Conservation (phyloP, 2,888 invertebrate species). For the Hedychridium roseum region DNA sequence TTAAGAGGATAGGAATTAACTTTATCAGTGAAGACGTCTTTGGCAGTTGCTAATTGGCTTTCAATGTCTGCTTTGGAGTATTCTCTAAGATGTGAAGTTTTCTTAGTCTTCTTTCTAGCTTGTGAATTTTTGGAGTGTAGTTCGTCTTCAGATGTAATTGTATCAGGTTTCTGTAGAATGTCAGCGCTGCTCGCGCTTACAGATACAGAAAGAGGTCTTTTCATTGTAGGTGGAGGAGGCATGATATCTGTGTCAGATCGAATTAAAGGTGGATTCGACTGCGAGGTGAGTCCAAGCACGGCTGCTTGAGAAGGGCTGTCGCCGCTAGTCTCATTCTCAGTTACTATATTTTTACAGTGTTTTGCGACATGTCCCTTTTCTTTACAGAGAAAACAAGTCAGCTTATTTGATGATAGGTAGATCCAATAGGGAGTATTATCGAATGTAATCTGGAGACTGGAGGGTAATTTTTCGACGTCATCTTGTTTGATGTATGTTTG, state of each 20-base stretch:
- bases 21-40: neutral
- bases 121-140: too few relatives aligned
- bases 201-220: neutral
- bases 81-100: too few relatives aligned
- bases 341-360: conserved; percentile 6
- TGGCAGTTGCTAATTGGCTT: too few relatives aligned
- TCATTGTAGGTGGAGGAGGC: neutral
- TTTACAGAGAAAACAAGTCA: conserved; percentile 14
- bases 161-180: neutral
- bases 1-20: neutral
- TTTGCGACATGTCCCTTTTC: conserved; percentile 15
- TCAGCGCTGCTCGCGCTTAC: neutral
- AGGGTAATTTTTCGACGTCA: conserved; percentile 9
- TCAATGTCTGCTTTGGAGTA: too few relatives aligned
- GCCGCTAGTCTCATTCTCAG: too few relatives aligned
- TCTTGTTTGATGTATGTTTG: conserved; percentile 12
- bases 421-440: conserved; percentile 13
- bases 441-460: conserved; percentile 3
- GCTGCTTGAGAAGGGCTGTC: neutral
- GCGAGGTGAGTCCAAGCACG: neutral
- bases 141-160: too few relatives aligned
- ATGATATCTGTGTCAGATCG: neutral
- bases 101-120: too few relatives aligned
- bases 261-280: neutral
- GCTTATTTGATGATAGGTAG: conserved; percentile 7